A percentile compares a stretch with the other conserved stretches of the same genome.
These are phyloP conservation scores for Pseudomyrmex cubaensis DNA, from an alignment of 1,140 invertebrate species.

Conservation along the genomic window DNA sequence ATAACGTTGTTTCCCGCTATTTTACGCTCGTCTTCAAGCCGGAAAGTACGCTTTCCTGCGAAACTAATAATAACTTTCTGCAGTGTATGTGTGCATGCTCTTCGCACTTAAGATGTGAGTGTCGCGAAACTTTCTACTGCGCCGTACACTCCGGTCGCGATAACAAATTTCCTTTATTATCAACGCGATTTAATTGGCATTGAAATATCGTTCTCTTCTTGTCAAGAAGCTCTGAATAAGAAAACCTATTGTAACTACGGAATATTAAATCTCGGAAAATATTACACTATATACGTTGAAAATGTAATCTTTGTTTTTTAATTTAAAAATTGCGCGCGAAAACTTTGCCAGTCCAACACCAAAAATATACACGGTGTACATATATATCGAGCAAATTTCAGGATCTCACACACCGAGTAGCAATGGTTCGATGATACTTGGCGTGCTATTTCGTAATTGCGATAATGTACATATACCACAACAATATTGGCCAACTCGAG, in stretches of 20 bases:
- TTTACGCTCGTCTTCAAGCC: slow-evolving; percentile 54
- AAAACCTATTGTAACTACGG: slow-evolving; percentile 3
- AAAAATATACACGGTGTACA: no score
- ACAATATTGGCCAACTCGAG: slow-evolving; percentile 26
- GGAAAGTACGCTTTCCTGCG: slow-evolving; percentile 32
- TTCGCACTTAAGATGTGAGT: slow-evolving; percentile 59
- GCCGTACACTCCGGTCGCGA: slow-evolving; percentile 28
- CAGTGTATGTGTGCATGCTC: slow-evolving; percentile 25
- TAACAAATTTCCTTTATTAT: slow-evolving; percentile 56
- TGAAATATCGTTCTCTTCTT: slow-evolving; percentile 48
- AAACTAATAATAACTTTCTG: slow-evolving; percentile 64
- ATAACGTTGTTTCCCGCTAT: slow-evolving; percentile 66
- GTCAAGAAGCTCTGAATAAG: slow-evolving; percentile 16
- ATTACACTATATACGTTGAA: not conserved
- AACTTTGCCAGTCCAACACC: not conserved
- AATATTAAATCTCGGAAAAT: not conserved
- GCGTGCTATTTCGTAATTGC: slow-evolving; percentile 26
- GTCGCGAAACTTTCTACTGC: slow-evolving; percentile 38
- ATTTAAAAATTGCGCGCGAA: no score
- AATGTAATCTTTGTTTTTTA: not conserved
- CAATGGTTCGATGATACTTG: not conserved
- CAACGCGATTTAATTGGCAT: slow-evolving; percentile 52
- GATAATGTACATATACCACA: slow-evolving; percentile 7
- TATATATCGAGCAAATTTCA: not conserved
- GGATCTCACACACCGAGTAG: not conserved